A percentile compares a stretch with the other conserved stretches of the same genome.
These are phyloP conservation scores for Hyles euphorbiae DNA, from an alignment of 1,140 invertebrate species.

Conservation along the genomic window DNA sequence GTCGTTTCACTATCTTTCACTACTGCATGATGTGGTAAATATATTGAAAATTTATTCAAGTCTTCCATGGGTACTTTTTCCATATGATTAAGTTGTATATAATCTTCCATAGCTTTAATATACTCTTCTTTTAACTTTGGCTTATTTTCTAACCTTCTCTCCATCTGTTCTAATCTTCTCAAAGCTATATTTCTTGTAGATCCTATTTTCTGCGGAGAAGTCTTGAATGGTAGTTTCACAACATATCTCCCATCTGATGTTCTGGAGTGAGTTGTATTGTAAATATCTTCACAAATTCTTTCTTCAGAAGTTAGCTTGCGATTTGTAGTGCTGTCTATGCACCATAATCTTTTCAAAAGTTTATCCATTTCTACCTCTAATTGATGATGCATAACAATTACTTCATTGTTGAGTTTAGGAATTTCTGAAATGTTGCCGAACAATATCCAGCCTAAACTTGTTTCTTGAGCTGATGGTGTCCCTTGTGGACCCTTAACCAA, in stretches of 20 bases:
- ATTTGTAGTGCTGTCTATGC: constrained; percentile 10
- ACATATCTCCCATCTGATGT: constrained; percentile 13
- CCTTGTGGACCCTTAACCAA: constrained; percentile 18
- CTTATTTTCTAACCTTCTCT: constrained; percentile 17
- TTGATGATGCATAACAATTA: constrained; percentile 4
- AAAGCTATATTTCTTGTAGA: constrained; percentile 18
- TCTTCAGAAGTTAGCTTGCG: constrained; percentile 12
- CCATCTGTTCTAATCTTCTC: constrained; percentile 16
- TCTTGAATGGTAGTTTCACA: constrained; percentile 19
- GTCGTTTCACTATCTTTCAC: constrained; percentile 30
- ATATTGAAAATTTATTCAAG: constrained; percentile 12
- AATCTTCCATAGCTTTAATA: constrained; percentile 18
- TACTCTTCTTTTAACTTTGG: constrained; percentile 13
- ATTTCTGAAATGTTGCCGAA: constrained; percentile 4
- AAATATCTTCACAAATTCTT: constrained; percentile 16
- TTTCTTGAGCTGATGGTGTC: constrained; percentile 12
- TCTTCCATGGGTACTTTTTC: constrained; percentile 18
- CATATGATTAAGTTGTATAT: constrained; percentile 15
- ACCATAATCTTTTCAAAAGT: constrained; percentile 13
- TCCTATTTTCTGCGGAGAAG: constrained; percentile 7
- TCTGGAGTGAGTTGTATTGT: constrained; percentile 2
- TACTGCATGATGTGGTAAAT: constrained; percentile 43
- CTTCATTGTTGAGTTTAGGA: not conserved
- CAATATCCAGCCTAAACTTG: constrained; percentile 11
- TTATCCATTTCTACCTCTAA: constrained; percentile 1